Percentiles rank a stretch among this genome's conserved stretches.
Evolutionary conservation across 2,888 invertebrate genomes (phyloP).

Genomic region (Tridacna gigas): DNA sequence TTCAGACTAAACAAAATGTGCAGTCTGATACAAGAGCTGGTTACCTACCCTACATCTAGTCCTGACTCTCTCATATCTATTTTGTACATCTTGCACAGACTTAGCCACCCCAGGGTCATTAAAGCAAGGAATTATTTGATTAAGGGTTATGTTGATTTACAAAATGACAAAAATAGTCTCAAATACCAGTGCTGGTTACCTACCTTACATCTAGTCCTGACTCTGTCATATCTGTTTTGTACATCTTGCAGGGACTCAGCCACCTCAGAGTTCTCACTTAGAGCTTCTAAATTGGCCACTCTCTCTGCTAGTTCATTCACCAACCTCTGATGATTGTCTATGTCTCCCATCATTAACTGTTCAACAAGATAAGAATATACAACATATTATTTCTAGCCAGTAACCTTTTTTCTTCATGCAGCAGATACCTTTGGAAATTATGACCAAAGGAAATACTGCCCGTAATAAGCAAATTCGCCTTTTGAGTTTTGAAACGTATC

Average conservation of each 20-base stretch:
- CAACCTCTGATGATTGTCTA: slow-evolving; percentile 91
- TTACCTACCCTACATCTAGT: slow-evolving; percentile 80
- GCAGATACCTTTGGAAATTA: too few relatives aligned
- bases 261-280: slow-evolving; percentile 89
- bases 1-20: too few relatives aligned
- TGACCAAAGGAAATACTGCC: too few relatives aligned
- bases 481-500: too few relatives aligned
- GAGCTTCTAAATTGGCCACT: slow-evolving; percentile 90
- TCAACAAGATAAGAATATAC: slow-evolving; percentile 22
- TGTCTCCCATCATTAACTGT: slow-evolving; percentile 92
- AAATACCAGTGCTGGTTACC: slow-evolving; percentile 22
- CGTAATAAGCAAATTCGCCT: too few relatives aligned
- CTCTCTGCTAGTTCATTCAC: slow-evolving; percentile 91
- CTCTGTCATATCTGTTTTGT: slow-evolving; percentile 89
- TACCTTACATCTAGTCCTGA: slow-evolving; percentile 86
- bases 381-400: too few relatives aligned
- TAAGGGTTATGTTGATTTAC: too few relatives aligned
- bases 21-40: too few relatives aligned
- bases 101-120: slow-evolving; percentile 90
- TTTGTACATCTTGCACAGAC: slow-evolving; percentile 89
- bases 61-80: slow-evolving; percentile 90
- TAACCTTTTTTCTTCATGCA: too few relatives aligned
- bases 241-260: slow-evolving; percentile 90
- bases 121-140: too few relatives aligned
- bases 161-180: too few relatives aligned